Conservation (phyloP, 2,888 invertebrate genomes). For the Falcaria lacertinaria region DNA sequence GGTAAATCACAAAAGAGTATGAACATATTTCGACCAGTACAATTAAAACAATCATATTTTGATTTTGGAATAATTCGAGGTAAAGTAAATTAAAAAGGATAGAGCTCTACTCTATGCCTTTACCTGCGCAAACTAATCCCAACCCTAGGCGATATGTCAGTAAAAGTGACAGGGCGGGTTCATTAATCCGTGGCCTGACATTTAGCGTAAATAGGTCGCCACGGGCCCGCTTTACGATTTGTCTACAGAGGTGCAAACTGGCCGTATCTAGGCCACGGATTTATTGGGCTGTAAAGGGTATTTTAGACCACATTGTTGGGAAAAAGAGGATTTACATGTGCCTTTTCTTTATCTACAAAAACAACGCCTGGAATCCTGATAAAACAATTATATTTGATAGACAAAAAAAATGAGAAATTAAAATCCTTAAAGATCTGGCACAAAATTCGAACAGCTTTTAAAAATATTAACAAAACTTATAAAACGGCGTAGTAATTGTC, state of each 20-base stretch:
- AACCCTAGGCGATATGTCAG: slow-evolving; percentile 3
- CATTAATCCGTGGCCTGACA: slow-evolving; percentile 40
- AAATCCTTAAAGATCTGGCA: too few relatives aligned
- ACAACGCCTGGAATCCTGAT: too few relatives aligned
- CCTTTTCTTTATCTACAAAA: too few relatives aligned
- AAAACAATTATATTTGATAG: too few relatives aligned
- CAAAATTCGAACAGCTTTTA: too few relatives aligned
- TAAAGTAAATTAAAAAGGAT: background rate
- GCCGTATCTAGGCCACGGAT: slow-evolving; percentile 12
- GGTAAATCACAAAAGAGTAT: too few relatives aligned
- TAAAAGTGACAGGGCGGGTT: slow-evolving; percentile 13
- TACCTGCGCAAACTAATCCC: background rate
- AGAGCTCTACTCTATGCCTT: background rate
- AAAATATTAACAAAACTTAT: too few relatives aligned
- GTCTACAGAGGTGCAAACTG: slow-evolving; percentile 25
- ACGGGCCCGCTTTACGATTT: slow-evolving; percentile 43
- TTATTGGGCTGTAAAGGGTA: background rate
- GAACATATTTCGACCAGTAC: too few relatives aligned
- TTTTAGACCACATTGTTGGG: slow-evolving; percentile 11
- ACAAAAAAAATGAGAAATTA: too few relatives aligned
- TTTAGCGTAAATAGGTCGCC: slow-evolving; percentile 53
- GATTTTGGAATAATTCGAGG: too few relatives aligned
- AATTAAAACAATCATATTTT: too few relatives aligned
- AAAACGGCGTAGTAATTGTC: too few relatives aligned
- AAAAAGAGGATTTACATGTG: background rate